Conservation (phyloP, 2,888 invertebrate genomes). For the Leptinotarsa juncta region DNA sequence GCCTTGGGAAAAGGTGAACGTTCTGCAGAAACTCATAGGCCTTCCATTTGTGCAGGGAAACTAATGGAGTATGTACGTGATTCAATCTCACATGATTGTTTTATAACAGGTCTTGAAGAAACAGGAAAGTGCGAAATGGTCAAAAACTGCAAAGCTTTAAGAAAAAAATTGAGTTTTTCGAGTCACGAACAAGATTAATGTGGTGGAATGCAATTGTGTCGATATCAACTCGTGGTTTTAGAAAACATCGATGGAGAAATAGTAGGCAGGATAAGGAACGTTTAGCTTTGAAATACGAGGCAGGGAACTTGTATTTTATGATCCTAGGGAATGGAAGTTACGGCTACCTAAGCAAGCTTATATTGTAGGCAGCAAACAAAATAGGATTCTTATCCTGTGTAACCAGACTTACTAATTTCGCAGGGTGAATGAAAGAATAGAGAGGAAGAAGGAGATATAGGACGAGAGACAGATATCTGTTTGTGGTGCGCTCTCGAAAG, state of each 20-base stretch:
- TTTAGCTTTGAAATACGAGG: too few relatives aligned
- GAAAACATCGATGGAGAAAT: background rate
- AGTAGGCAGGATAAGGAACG: background rate
- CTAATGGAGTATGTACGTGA: slow-evolving; percentile 13
- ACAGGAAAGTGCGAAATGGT: background rate
- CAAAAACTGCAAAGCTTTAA: background rate
- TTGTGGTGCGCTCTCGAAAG: too few relatives aligned
- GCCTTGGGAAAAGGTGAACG: slow-evolving; percentile 12
- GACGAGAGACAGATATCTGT: too few relatives aligned
- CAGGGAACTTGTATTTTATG: too few relatives aligned
- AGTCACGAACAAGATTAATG: background rate
- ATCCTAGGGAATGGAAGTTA: too few relatives aligned
- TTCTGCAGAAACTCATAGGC: slow-evolving; percentile 6
- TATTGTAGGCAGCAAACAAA: too few relatives aligned
- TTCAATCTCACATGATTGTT: slow-evolving; percentile 12
- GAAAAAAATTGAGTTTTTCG: background rate
- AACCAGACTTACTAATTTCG: too few relatives aligned
- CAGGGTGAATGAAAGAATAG: too few relatives aligned
- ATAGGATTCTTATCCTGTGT: too few relatives aligned
- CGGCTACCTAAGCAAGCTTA: too few relatives aligned
- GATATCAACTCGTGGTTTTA: background rate
- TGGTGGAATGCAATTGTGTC: background rate
- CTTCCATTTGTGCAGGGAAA: background rate
- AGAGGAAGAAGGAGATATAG: too few relatives aligned
- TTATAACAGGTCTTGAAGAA: background rate